Evolutionary conservation across 2,888 invertebrate genomes (phyloP), one percentile per base, ranked within the genome.

Genomic region (Drymonia ruficornis): DNA sequence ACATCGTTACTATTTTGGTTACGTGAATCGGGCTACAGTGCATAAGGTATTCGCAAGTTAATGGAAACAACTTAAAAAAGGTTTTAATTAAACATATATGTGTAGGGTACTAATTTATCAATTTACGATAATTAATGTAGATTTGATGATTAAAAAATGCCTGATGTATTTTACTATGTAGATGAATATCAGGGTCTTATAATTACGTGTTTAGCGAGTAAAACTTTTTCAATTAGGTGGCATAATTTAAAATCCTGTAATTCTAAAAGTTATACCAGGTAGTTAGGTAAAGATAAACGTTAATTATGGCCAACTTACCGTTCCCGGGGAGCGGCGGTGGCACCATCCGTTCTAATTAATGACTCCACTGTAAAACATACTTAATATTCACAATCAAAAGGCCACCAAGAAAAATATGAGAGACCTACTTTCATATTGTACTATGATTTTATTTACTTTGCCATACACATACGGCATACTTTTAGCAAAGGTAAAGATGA

Each of bases 111-210:
- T n/a, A n/a, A 31, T 31, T 31, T 31, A 31, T 31, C 11, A 12
- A 9, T 31, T 31, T 11, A 31, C 31, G 31, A 31, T 12, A 31
- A 23, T 7, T 23, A 9, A 11, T 31, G 43, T 43, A 43, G 18
- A 19, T 19, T 2, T 3, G 42, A 42, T 42, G 42, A 16, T 16
- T 16, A 36, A 40, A 28, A 15, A 45, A 7, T 6, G 44, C 61
- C 60, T 70, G 67, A 67, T 65, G 56, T 65, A 67, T 66, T 78
- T 74, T 78, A 79, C 71, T 75, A 73, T 74, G 76, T 84, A 86
- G 83, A 75, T 78, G 72, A 84, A 81, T 76, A 87, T 84, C 88
- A 88, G 88, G 87, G 89, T 89, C 81, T 78, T 80, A 82, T 80
- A 77, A 77, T 79, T 79, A 84, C 74, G 76, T 82, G 78, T 80